These are phyloP conservation scores for Coregonus clupeaformis DNA, from an alignment of 2,113 vertebrate species.

Conservation along the genomic window DNA sequence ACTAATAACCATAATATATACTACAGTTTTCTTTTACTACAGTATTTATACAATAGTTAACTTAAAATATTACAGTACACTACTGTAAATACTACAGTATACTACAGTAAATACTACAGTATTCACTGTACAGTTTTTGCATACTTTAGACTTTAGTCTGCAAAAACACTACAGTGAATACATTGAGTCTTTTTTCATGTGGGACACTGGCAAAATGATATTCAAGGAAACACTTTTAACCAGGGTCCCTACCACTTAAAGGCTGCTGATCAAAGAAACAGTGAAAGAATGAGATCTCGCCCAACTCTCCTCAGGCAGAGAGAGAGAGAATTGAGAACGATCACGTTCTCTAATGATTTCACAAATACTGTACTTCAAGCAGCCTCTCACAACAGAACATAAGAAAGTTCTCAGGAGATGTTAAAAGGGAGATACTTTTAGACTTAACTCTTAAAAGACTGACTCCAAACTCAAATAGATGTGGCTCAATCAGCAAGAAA, in stretches of 20 bases:
- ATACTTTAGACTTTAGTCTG: too few relatives aligned
- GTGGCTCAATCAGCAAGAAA: constrained; percentile 7
- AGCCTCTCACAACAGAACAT: background rate
- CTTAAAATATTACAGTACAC: too few relatives aligned
- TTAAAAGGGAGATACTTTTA: constrained; percentile 33
- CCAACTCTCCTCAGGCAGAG: background rate
- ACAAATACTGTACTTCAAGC: background rate
- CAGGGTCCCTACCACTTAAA: background rate
- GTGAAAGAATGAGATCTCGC: background rate
- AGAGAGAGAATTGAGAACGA: background rate
- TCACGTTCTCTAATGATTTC: constrained; percentile 1
- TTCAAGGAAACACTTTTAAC: background rate
- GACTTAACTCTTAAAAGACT: constrained; percentile 7
- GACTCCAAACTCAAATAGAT: constrained; percentile 8
- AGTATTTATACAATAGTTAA: too few relatives aligned
- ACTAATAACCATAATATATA: too few relatives aligned
- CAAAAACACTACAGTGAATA: too few relatives aligned
- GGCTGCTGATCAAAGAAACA: background rate
- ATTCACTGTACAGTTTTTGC: too few relatives aligned
- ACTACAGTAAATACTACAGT: too few relatives aligned
- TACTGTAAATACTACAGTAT: too few relatives aligned
- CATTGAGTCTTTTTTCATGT: too few relatives aligned
- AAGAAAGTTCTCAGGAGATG: constrained; percentile 6
- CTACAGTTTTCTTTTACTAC: too few relatives aligned
- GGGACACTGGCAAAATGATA: background rate